These are phyloP conservation scores for Aphis craccivora DNA, from an alignment of 1,140 invertebrate species.

Conservation along the genomic window DNA sequence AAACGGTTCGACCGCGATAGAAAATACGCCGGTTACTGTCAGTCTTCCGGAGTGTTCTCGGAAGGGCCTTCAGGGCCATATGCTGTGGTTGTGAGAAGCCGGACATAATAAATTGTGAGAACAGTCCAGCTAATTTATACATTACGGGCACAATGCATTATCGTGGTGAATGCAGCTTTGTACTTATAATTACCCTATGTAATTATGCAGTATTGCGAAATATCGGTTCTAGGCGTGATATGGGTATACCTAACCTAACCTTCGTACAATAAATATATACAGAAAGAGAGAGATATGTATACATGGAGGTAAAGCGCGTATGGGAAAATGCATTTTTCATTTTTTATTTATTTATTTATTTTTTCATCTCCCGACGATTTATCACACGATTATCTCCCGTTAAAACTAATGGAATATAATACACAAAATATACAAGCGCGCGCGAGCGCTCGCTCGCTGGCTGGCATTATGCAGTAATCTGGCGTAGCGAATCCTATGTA, in stretches of 20 bases:
- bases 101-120: too few relatives aligned
- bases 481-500: background rate
- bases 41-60: too few relatives aligned
- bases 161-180: background rate
- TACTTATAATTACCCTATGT: background rate
- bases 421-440: background rate
- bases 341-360: background rate
- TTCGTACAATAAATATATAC: background rate
- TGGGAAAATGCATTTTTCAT: background rate
- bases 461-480: background rate
- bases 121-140: background rate
- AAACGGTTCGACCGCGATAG: too few relatives aligned
- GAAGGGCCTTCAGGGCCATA: too few relatives aligned
- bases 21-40: too few relatives aligned
- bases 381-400: background rate
- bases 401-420: background rate
- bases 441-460: too few relatives aligned
- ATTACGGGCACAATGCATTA: background rate
- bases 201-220: background rate
- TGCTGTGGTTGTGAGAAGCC: too few relatives aligned
- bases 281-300: background rate
- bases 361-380: background rate
- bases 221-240: background rate
- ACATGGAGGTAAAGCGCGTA: background rate
- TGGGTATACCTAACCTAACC: background rate